Conservation (phyloP, 1,140 invertebrate genomes). For the Prorops nasuta region DNA sequence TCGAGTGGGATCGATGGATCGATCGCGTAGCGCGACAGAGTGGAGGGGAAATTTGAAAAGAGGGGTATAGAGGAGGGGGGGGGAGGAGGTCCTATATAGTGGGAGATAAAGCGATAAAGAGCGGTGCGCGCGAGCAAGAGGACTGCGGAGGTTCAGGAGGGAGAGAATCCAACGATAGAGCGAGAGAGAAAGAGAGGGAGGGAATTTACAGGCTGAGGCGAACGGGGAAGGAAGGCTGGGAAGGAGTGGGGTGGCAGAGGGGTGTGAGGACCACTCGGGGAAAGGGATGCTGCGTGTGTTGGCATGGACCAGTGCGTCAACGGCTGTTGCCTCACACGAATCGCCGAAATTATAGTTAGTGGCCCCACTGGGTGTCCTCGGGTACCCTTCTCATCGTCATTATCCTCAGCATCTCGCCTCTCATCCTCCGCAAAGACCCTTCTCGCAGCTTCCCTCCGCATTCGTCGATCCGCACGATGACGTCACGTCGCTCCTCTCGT, state of each 20-base stretch:
- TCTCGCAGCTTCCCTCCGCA: no score
- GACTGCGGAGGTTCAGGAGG: conserved; percentile 27
- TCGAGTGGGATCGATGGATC: no score
- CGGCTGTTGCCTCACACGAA: conserved; percentile 58
- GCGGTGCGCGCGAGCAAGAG: conserved; percentile 23
- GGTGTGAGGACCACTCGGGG: conserved; percentile 35
- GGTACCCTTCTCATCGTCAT: conserved; percentile 26
- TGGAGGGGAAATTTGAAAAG: conserved; percentile 12
- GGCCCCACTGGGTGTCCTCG: conserved; percentile 39
- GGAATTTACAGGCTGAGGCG: neutral
- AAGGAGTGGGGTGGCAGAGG: conserved; percentile 32
- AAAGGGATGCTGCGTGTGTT: conserved; percentile 57
- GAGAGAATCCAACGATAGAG: conserved; percentile 5
- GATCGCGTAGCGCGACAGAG: conserved; percentile 19
- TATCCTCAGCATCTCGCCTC: no score
- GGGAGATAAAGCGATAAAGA: conserved; percentile 40
- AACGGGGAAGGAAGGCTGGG: conserved; percentile 18
- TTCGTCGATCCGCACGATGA: no score
- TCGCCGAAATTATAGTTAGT: conserved; percentile 56
- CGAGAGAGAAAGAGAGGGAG: conserved; percentile 19
- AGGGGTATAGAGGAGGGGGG: conserved; percentile 12
- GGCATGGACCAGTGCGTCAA: conserved; percentile 59
- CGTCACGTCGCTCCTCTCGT: no score
- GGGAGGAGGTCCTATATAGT: conserved; percentile 20
- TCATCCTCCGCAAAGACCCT: no score